A percentile compares a stretch with the other conserved stretches of the same genome.
Conservation (phyloP, 2,113 vertebrate species). For the Genyomyrus donnyi region DNA sequence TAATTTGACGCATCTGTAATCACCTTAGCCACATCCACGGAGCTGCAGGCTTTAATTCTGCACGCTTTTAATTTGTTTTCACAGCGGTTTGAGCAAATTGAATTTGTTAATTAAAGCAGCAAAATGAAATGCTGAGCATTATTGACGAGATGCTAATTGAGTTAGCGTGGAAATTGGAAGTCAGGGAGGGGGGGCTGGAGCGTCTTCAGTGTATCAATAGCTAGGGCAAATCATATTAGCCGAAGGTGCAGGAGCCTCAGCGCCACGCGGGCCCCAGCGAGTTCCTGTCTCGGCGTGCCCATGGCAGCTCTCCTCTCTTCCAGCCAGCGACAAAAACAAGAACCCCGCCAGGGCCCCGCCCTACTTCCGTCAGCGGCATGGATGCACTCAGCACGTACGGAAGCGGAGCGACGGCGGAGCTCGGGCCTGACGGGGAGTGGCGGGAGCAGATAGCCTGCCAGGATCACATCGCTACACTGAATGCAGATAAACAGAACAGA, state of each 20-base stretch:
- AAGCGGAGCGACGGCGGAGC: not conserved
- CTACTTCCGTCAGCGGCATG: not conserved
- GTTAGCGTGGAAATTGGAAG: constrained; percentile 85
- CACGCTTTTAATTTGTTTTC: constrained; percentile 99
- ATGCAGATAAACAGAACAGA: not conserved
- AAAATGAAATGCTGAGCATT: constrained; percentile 99
- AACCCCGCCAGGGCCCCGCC: not conserved
- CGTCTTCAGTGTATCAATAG: constrained; percentile 79
- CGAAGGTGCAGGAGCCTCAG: constrained; percentile 62
- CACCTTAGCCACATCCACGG: constrained; percentile 77
- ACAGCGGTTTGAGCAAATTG: constrained; percentile 96
- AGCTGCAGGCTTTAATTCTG: constrained; percentile 79
- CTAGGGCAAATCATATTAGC: constrained; percentile 86
- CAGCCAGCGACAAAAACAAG: constrained; percentile 9
- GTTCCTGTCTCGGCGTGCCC: constrained; percentile 52
- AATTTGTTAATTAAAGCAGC: constrained; percentile 99
- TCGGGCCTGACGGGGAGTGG: not conserved
- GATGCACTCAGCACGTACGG: not conserved
- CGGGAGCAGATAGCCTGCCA: not conserved
- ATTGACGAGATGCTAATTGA: constrained; percentile 99
- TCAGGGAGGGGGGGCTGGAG: constrained; percentile 60
- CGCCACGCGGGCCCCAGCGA: constrained; percentile 60
- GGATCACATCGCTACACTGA: not conserved
- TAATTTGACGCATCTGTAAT: constrained; percentile 68
- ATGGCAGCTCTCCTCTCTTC: constrained; percentile 42